phyloP scores from a whole-genome alignment of 1,140 invertebrate species.

The Polypedilum pembai region DNA sequence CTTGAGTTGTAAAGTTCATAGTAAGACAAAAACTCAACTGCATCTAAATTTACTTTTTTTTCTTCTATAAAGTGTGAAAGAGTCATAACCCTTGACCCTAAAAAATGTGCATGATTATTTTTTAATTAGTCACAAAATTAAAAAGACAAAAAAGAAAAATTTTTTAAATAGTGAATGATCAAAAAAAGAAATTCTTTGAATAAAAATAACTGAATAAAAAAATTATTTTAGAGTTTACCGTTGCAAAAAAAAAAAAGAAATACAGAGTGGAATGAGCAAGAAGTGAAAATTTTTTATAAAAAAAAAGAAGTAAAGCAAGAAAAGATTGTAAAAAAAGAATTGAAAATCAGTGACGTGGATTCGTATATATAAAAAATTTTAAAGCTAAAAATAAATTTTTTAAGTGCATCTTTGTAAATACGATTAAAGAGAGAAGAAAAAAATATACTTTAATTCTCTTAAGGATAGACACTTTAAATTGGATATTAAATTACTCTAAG shows the following conservation, averaged over 20 bases:
- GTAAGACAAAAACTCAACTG: slow-evolving; percentile 20
- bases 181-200: slow-evolving; percentile 2
- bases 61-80: background rate
- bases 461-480: background rate
- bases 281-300: slow-evolving; percentile 25
- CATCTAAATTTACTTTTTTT: slow-evolving; percentile 11
- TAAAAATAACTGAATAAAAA: slow-evolving; percentile 27
- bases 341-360: slow-evolving; percentile 24
- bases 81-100: slow-evolving; percentile 26
- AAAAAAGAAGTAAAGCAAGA: slow-evolving; percentile 27
- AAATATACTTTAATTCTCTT: background rate
- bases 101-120: slow-evolving; percentile 22
- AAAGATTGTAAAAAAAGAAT: slow-evolving; percentile 5
- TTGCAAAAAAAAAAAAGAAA: slow-evolving; percentile 25
- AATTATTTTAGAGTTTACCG: slow-evolving; percentile 21
- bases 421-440: background rate
- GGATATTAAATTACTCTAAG: too few species aligned
- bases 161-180: background rate
- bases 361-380: background rate
- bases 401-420: slow-evolving; percentile 5
- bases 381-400: slow-evolving; percentile 4
- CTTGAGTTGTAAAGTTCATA: slow-evolving; percentile 24
- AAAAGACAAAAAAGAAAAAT: background rate
- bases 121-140: slow-evolving; percentile 4
- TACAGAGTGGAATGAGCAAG: slow-evolving; percentile 20